Percentiles rank a stretch among this genome's conserved stretches.
These are phyloP conservation scores for Epinotia bilunana DNA, from an alignment of 2,888 invertebrate genomes.

Conservation along the genomic window DNA sequence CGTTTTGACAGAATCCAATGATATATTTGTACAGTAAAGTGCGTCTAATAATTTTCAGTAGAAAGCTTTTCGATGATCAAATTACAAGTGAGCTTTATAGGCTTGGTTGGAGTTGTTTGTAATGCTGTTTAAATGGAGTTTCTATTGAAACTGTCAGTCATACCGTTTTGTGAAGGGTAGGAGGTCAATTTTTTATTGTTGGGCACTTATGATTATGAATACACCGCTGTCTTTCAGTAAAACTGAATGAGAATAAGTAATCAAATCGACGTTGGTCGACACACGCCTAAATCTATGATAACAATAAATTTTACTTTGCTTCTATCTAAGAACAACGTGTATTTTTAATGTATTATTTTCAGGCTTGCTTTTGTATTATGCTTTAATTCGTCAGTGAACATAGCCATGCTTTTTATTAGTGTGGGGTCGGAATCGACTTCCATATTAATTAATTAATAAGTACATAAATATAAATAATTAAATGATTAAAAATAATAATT, in stretches of 20 bases:
- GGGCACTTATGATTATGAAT: neutral
- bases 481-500: too few relatives aligned
- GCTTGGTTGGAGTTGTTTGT: neutral
- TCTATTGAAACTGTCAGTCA: constrained; percentile 1
- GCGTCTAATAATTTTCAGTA: constrained; percentile 13
- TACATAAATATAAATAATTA: too few relatives aligned
- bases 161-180: neutral
- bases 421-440: too few relatives aligned
- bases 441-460: too few relatives aligned
- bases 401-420: too few relatives aligned
- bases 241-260: neutral
- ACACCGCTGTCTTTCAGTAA: neutral
- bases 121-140: neutral
- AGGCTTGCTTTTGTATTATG: too few relatives aligned
- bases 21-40: constrained; percentile 36
- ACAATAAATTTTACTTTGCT: too few relatives aligned
- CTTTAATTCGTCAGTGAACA: too few relatives aligned
- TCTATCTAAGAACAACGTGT: too few relatives aligned
- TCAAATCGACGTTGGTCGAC: neutral
- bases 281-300: neutral
- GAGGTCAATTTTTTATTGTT: neutral
- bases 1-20: constrained; percentile 19
- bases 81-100: constrained; percentile 14
- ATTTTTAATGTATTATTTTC: too few relatives aligned
- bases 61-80: constrained; percentile 9